phyloP scores from a whole-genome alignment of 2,113 vertebrate genomes.

The Serinus canaria region DNA sequence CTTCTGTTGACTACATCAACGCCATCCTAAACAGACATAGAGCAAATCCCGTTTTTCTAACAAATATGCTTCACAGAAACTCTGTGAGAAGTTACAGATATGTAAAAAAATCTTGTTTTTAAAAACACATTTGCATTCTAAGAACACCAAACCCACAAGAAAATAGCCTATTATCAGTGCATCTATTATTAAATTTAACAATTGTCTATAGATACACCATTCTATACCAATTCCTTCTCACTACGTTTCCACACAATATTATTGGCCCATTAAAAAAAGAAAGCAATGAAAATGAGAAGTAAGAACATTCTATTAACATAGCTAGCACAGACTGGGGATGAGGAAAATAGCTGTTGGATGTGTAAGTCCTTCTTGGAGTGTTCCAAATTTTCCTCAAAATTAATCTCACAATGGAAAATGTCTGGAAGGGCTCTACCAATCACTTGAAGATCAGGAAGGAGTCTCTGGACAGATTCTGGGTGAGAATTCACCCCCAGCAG shows the following conservation, averaged over 20 bases:
- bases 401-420: not conserved
- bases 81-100: not conserved
- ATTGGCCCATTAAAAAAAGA: not conserved
- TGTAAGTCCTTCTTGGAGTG: not conserved
- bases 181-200: not conserved
- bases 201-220: not conserved
- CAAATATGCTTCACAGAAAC: not conserved
- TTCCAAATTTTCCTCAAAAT: not conserved
- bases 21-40: not conserved
- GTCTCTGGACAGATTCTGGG: not conserved
- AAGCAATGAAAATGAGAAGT: not conserved
- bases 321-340: not conserved
- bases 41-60: not conserved
- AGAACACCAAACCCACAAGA: not conserved
- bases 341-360: not conserved
- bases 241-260: not conserved
- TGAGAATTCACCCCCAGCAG: not conserved
- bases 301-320: not conserved
- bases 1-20: not conserved
- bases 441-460: not conserved
- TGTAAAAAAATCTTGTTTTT: not conserved
- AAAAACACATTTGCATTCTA: not conserved
- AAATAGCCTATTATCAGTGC: not conserved
- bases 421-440: not conserved
- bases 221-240: not conserved